Evolutionary conservation across 2,888 invertebrate species (phyloP), one percentile per base, ranked within the genome.

Genomic region (Crocallis elinguaria): DNA sequence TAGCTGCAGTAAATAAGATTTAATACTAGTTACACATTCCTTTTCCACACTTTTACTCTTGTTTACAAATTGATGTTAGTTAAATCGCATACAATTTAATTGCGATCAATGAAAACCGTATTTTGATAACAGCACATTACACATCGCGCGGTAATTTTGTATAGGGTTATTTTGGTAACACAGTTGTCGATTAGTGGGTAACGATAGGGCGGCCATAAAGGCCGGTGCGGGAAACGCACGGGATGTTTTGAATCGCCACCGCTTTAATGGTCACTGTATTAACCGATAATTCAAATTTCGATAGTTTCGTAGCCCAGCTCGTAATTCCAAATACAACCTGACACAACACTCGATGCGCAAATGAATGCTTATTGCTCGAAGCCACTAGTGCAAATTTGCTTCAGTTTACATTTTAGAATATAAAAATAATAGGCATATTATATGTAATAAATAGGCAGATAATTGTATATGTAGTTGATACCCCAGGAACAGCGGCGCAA

Each of bases 201-300:
- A 81, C 86, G 79, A 83, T 82, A 84, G 84, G 73, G 80, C 70
- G 65, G 85, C 71, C 78, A 83, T 90, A 88, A 88, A 86, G 83
- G 79, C 75, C 75, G 67, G 71, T 68, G 67, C 73, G 80, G 79
- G 78, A 76, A 74, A 77, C 62, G 82, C 76, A 86, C 88, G 88
- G 90, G 90, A 90, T 89, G 90, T 90, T 90, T 84, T 86, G 88
- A 86, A 88, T 87, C 84, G 88, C 84, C 81, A 80, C 79, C 80
- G 77, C 75, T 88, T 90, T 89, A 87, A 86, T 83, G 75, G 82
- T 76, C 69, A 68, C 80, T 79, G 83, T 87, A 88, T 86, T 88
- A 84, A 82, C 80, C 88, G 81, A 87, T 88, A 86, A 87, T 86
- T 88, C 86, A 82, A 80, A 77, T 78, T 81, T 79, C 75, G 76